These are phyloP conservation scores for Panagrolaimus sp. DNA, from an alignment of 1,140 invertebrate species.

Conservation along the genomic window DNA sequence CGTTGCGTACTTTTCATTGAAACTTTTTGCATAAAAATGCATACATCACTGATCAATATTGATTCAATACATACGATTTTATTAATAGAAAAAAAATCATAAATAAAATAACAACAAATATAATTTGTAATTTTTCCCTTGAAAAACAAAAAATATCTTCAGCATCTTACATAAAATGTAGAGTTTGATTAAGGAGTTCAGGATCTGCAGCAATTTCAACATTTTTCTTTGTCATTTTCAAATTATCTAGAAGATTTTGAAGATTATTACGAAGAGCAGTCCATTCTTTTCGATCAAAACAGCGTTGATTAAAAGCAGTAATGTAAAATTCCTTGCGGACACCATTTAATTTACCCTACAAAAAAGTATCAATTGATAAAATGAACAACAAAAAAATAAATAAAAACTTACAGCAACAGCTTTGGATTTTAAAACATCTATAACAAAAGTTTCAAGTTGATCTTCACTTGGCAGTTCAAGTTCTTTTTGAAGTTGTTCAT, in stretches of 20 bases:
- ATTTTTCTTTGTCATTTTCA: neutral
- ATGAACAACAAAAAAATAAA: neutral
- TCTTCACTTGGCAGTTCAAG: slow-evolving; percentile 50
- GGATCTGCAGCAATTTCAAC: slow-evolving; percentile 8
- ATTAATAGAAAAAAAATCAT: no score
- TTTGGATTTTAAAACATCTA: slow-evolving; percentile 56
- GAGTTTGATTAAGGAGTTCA: neutral
- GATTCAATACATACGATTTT: no score
- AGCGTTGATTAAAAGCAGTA: slow-evolving; percentile 47
- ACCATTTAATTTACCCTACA: slow-evolving; percentile 57
- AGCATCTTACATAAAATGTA: no score
- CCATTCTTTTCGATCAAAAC: slow-evolving; percentile 53
- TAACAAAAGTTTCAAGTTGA: slow-evolving; percentile 53
- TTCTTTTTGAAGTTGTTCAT: neutral
- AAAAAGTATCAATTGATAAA: slow-evolving; percentile 23
- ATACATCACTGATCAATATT: no score
- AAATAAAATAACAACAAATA: no score
- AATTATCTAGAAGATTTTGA: neutral
- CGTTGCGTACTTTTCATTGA: no score
- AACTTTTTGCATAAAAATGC: no score
- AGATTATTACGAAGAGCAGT: neutral
- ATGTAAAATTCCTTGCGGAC: slow-evolving; percentile 41
- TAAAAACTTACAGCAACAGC: slow-evolving; percentile 49
- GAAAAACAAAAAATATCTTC: no score
- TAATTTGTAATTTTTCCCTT: no score